Base-by-base conservation (phyloP, 2,888 invertebrate genomes). In the Phalera bucephala region DNA sequence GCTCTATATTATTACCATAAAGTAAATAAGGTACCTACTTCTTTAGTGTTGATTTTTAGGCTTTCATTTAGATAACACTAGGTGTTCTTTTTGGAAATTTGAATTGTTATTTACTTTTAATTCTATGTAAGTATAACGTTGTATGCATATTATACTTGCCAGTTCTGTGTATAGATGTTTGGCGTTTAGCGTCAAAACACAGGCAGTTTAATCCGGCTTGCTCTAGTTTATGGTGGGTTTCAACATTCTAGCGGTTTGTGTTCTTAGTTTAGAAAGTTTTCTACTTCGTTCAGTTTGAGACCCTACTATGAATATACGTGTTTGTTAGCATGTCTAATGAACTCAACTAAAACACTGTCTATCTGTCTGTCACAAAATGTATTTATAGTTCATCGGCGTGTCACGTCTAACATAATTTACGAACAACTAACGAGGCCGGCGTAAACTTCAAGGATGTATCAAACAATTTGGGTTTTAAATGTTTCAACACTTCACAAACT, bases 161-260 rank as follows among this genome's bases (percentile, higher is more conserved):
- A n/a, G n/a, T n/a, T n/a, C n/a, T n/a, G n/a, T n/a, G n/a, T n/a
- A n/a, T n/a, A 9, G 36, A 47, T 52, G 55, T 45, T 43, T 47
- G 36, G 45, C 39, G 51, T 52, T 58, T 57, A 58, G 59, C 62
- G 68, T 73, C 73, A 72, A 67, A 58, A 58, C 31, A 40, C 36
- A 60, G 43, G 59, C 45, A 40, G 63, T 49, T 43, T 39, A 22
- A 44, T 49, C 59, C 35, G 49, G 58, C 51, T 48, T 46, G 28
- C 36, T 52, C 50, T 37, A 45, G 53, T 23, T 47, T 35, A 30
- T 27, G 13, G 31, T 32, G 33, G 15, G 31, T 45, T 49, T 42
- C 46, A 55, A 40, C 48, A 42, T 32, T 19, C 27, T 12, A 30
- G 15, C 23, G 13, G 26, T 13, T 28, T 6, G 23, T 11, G 23